Base-by-base conservation (phyloP, 1,140 invertebrate genomes). In the Tetragonula clypearis region DNA sequence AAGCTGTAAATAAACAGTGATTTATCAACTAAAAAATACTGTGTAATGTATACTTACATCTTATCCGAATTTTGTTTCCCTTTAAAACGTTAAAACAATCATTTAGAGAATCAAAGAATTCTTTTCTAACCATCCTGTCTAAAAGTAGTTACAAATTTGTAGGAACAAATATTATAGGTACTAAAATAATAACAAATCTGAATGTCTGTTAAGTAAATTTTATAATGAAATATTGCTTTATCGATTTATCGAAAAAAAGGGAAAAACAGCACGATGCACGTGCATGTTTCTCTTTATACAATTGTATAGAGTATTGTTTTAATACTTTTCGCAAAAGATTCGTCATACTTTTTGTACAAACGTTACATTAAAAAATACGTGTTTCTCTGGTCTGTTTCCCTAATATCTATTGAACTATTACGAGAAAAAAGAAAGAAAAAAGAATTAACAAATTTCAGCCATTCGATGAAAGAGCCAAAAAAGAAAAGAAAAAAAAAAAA, bases 1-100 rank as follows among this genome's bases (percentile, higher is more conserved):
- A 53, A 30, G 58, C 56, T 79, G 41, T 84, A 78, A 84, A 84
- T 71, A 84, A 84, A 84, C 30, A 35, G 26, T 71, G 2, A 82
- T 71, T 55, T 69, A 68, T 9, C 15, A 60, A 77, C 19, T 35
- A 56, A 19, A 35, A 49, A 19, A 60, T 8, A 12, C 14, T 19
- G 56, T 5, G 6, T 73, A 53, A 62, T 78, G 19, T 60, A 65
- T 78, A 71, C 65, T 78, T 53, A 83, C 72, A 19, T 35, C 2
- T 1, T 26, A 35, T 19, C 11, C 15, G 56, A 49, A 35, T 15
- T 3, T 58, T 21, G 17, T 3, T 35, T 72, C n/a, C 8, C 41
- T 19, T 53, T 12, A 12, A 14, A 30, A 12, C 49, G 17, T 14
- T 14, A 14, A 19, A 21, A 17, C 26, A 23, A 71, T 41, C 68